Percentiles rank a stretch among this genome's conserved stretches.
phyloP scores from a whole-genome alignment of 2,797 vertebrate species.

The Scolopax bukidnonensis region DNA sequence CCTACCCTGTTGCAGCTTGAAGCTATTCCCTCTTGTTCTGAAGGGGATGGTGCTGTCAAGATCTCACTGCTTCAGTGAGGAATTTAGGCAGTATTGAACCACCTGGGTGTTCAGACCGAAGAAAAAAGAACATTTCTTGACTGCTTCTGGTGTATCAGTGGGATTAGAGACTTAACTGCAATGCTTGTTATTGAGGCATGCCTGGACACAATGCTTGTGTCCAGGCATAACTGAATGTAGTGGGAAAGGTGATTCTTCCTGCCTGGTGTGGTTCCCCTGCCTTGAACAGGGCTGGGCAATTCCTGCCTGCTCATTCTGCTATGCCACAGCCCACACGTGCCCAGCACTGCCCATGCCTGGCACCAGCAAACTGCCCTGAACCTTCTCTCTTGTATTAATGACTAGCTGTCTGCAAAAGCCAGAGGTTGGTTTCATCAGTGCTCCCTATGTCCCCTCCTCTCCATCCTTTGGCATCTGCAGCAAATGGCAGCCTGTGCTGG shows the following conservation, averaged over 20 bases:
- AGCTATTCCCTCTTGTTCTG: no score
- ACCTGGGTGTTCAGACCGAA: background rate
- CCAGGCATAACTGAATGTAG: background rate
- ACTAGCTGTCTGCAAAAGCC: background rate
- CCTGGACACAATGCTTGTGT: background rate
- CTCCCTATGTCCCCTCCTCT: background rate
- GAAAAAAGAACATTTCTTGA: background rate
- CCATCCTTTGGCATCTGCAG: background rate
- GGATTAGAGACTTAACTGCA: background rate
- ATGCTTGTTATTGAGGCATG: background rate
- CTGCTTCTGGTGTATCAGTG: background rate
- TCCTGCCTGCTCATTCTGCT: background rate
- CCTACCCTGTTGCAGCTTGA: no score
- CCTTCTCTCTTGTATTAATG: background rate
- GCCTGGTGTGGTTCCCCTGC: background rate
- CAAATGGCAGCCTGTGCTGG: background rate
- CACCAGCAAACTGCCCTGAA: background rate
- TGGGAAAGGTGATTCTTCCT: background rate
- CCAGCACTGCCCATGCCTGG: background rate
- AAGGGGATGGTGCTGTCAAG: background rate
- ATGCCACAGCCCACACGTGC: fast-evolving
- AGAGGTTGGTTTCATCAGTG: background rate
- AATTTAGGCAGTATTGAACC: background rate
- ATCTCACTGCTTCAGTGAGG: background rate
- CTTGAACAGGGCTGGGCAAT: background rate